phyloP scores from a whole-genome alignment of 2,888 invertebrate species.

The Lumbricus terrestris region DNA sequence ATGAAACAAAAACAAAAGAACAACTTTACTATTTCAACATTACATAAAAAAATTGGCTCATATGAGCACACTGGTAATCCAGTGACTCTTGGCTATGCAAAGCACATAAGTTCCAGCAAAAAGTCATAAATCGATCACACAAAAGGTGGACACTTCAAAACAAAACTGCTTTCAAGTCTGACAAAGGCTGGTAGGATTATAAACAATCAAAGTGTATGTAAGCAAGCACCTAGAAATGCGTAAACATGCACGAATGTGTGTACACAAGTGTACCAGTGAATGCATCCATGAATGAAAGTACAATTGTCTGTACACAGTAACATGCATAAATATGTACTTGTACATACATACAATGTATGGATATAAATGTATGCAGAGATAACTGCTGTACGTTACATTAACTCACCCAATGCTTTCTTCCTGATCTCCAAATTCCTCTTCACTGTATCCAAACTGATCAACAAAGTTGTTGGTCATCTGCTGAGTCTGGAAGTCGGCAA shows the following conservation, averaged over 20 bases:
- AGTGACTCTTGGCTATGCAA: not conserved
- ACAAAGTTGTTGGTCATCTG: conserved; percentile 67
- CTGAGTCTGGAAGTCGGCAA: conserved; percentile 68
- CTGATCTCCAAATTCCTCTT: conserved; percentile 68
- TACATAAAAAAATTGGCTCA: too few species aligned
- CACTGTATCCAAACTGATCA: conserved; percentile 68
- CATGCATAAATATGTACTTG: too few species aligned
- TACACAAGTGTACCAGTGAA: too few species aligned
- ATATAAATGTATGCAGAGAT: not conserved
- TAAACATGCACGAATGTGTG: too few species aligned
- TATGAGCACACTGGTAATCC: not conserved
- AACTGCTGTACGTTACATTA: not conserved
- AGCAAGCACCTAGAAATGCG: not conserved
- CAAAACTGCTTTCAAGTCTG: not conserved
- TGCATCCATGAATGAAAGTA: too few species aligned
- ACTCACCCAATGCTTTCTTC: conserved; percentile 61
- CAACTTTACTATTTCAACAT: too few species aligned
- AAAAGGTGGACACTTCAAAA: not conserved
- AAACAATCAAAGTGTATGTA: too few species aligned
- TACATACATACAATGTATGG: too few species aligned
- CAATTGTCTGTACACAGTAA: too few species aligned
- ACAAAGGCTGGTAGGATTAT: not conserved
- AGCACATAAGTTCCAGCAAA: not conserved
- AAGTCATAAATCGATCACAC: not conserved
- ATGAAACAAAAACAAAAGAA: too few species aligned